Evolutionary conservation across 2,888 invertebrate genomes (phyloP).

Genomic region (Brachylomia viminalis): DNA sequence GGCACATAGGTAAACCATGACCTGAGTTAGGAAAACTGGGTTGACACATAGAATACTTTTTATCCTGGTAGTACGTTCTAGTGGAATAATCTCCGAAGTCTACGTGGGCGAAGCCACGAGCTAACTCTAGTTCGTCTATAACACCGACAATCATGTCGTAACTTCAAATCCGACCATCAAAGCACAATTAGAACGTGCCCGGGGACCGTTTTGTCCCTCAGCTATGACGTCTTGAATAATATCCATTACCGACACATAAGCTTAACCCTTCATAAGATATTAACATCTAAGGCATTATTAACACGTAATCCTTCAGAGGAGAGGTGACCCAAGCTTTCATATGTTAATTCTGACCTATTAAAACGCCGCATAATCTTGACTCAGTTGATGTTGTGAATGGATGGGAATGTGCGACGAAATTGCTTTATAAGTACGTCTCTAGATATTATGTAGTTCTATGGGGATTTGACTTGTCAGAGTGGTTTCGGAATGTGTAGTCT

Average conservation of each 20-base stretch:
- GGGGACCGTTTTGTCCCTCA: conserved; percentile 77
- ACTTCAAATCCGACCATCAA: conserved; percentile 75
- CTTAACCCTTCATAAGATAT: conserved; percentile 84
- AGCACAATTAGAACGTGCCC: conserved; percentile 77
- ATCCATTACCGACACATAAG: conserved; percentile 82
- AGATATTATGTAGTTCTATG: conserved; percentile 45
- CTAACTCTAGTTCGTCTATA: background rate
- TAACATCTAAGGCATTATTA: conserved; percentile 86
- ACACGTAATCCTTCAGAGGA: conserved; percentile 83
- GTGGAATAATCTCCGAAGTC: background rate
- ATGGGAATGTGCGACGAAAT: conserved; percentile 76
- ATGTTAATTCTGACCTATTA: conserved; percentile 87
- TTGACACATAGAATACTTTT: background rate
- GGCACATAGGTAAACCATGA: background rate
- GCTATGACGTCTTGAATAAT: conserved; percentile 80
- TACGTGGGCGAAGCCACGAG: background rate
- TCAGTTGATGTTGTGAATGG: conserved; percentile 77
- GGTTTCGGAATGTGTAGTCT: conserved; percentile 23
- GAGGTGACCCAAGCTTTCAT: conserved; percentile 83
- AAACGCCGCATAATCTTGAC: conserved; percentile 80
- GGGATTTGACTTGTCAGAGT: conserved; percentile 42
- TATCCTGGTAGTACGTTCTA: background rate
- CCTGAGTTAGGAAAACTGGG: background rate
- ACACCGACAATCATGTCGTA: conserved; percentile 41
- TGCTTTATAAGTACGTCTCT: conserved; percentile 64